Conservation (phyloP, 2,888 invertebrate genomes). For the Nomada ruficornis region DNA sequence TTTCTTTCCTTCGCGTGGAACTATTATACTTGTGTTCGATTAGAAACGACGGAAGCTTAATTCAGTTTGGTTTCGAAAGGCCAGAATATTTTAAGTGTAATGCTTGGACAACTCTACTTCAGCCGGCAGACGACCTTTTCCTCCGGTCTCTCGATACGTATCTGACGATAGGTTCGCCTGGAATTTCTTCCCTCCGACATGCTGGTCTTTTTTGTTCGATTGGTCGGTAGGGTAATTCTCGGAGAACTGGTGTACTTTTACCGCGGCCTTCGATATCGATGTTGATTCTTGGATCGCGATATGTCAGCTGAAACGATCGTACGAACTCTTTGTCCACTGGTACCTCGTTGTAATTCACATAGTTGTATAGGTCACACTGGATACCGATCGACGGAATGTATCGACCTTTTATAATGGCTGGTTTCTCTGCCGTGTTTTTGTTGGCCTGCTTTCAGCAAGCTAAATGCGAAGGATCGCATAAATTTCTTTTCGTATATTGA, state of each 20-base stretch:
- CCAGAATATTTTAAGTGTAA: constrained; percentile 2
- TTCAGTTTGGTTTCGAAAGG: background rate
- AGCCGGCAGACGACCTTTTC: constrained; percentile 32
- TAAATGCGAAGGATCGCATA: constrained; percentile 22
- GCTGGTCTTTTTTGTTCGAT: constrained; percentile 5
- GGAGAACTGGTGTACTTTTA: constrained; percentile 4
- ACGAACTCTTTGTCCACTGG: constrained; percentile 27
- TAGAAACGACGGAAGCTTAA: background rate
- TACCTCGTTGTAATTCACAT: constrained; percentile 40
- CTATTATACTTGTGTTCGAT: background rate
- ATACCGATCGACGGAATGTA: constrained; percentile 25
- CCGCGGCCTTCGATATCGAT: constrained; percentile 41
- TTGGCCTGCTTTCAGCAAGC: constrained; percentile 4
- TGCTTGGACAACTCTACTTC: background rate
- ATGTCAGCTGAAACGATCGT: constrained; percentile 35
- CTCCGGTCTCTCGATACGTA: constrained; percentile 13
- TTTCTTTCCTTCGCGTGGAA: no score
- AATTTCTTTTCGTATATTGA: background rate
- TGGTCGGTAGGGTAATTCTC: background rate
- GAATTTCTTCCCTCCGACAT: constrained; percentile 38
- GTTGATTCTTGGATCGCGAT: constrained; percentile 38
- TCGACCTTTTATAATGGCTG: constrained; percentile 45
- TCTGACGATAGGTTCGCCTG: constrained; percentile 27
- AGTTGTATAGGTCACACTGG: constrained; percentile 57
- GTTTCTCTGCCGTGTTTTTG: constrained; percentile 24